Evolutionary conservation across 2,113 vertebrate species (phyloP).

Genomic region (Gambusia holbrooki): DNA sequence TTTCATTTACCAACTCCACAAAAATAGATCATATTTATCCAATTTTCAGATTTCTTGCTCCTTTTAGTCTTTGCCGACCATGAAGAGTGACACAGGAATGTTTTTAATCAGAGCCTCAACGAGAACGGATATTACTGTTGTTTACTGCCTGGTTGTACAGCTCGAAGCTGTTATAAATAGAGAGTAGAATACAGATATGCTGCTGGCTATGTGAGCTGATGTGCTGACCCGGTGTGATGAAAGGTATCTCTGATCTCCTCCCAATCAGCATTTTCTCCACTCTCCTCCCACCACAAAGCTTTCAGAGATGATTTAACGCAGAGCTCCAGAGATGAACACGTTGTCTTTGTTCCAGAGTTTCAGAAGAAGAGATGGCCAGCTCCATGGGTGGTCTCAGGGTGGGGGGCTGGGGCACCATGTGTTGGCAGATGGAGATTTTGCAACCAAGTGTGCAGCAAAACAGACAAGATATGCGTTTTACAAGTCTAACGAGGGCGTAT

Average conservation of each 20-base stretch:
- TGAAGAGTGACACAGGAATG: background rate
- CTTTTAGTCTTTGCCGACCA: background rate
- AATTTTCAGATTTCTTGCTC: background rate
- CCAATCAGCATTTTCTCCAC: conserved; percentile 41
- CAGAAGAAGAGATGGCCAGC: conserved; percentile 39
- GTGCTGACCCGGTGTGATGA: conserved; percentile 42
- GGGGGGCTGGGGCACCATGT: background rate
- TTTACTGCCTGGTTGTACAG: conserved; percentile 28
- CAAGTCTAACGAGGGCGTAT: conserved; percentile 53
- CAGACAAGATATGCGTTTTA: conserved; percentile 51
- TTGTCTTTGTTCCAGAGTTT: conserved; percentile 51
- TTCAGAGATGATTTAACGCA: conserved; percentile 20
- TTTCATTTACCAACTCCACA: no score
- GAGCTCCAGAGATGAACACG: conserved; percentile 49
- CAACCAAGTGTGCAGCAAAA: conserved; percentile 28
- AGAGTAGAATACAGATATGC: conserved; percentile 56
- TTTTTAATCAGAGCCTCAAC: conserved; percentile 11
- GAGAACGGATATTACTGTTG: conserved; percentile 19
- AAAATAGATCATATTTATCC: background rate
- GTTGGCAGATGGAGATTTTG: conserved; percentile 50
- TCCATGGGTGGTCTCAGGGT: conserved; percentile 43
- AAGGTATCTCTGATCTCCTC: conserved; percentile 57
- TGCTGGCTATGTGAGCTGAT: conserved; percentile 47
- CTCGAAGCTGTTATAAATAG: conserved; percentile 63
- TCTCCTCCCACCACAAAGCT: conserved; percentile 17